Evolutionary conservation across 2,797 vertebrate genomes (phyloP), one percentile per base, ranked within the genome.

Genomic region (Erpetoichthys calabaricus): DNA sequence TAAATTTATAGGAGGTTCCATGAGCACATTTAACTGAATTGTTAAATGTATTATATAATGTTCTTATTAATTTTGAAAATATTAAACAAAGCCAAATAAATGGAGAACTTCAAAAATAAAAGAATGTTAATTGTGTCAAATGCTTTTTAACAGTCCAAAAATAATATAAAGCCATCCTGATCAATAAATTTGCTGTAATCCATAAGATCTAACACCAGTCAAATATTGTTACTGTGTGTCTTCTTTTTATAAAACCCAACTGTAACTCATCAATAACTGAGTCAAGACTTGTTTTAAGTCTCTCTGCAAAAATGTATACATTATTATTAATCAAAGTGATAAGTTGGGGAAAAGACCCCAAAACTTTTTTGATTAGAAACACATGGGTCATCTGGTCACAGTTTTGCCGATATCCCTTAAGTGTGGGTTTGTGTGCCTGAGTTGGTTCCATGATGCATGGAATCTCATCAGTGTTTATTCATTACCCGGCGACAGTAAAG

Each of bases 201-300:
- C 46, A 53, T 46, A 5, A 53, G 7, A 52, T 59, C 51, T 44
- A 52, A 44, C 4, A 60, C 44, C 53, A 60, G 45, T 41, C 6
- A 10, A 51, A 60, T 60, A 56, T 60, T 56, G 43, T 56, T 60
- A 56, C 46, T 43, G 51, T 56, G 45, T 60, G 54, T 51, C 60
- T 62, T 7, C 60, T 56, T 42, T 58, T 53, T 5, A 63, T 54
- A 53, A 63, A 63, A 8, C 60, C 47, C 46, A 57, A 57, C 45
- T 52, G 52, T 57, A 47, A 58, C 55, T 45, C 54, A 58, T 58
- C 46, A n/a, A 60, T 49, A 25, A 60, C 7, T 47, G 44, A 25
- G 10, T 52, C 57, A 5, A 58, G 5, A 25, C 47, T 46, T 45
- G 54, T 7, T n/a, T 53, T 59, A 8, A 59, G 9, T 47, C 51